Evolutionary conservation across 1,140 invertebrate genomes (phyloP).

Genomic region (Halesus radiatus): DNA sequence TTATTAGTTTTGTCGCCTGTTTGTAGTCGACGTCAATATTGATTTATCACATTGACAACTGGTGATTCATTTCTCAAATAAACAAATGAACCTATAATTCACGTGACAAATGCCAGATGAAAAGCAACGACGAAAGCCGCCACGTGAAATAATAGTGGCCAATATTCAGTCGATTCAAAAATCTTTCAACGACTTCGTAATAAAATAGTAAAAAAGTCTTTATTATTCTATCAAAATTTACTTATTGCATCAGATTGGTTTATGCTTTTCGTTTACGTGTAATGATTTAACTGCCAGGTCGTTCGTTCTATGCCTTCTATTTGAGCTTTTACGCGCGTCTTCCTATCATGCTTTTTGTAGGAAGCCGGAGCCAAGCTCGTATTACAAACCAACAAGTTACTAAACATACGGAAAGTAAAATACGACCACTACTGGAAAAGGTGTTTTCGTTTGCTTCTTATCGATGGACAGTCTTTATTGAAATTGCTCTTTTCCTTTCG

Average conservation of each 20-base stretch:
- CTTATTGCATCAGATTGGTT: neutral
- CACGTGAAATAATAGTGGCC: conserved; percentile 30
- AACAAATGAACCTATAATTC: conserved; percentile 42
- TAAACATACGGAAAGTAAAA: conserved; percentile 1
- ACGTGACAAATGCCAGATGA: conserved; percentile 40
- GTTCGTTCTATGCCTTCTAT: neutral
- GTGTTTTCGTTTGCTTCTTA: neutral
- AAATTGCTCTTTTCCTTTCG: no score
- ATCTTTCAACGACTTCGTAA: neutral
- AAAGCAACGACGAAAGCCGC: conserved; percentile 41
- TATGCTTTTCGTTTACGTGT: neutral
- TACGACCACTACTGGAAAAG: conserved; percentile 16
- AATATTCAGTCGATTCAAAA: neutral
- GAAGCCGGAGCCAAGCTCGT: conserved; percentile 32
- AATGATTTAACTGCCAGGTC: neutral
- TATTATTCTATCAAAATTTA: neutral
- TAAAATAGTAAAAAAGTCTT: neutral
- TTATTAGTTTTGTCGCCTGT: neutral
- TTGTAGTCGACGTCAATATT: conserved; percentile 2
- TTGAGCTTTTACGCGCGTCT: conserved; percentile 38
- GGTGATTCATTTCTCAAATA: conserved; percentile 32
- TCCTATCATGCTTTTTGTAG: conserved; percentile 27
- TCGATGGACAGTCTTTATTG: neutral
- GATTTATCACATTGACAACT: conserved; percentile 20
- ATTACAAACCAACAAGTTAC: conserved; percentile 22